Percentiles rank a stretch among this genome's conserved stretches.
Conservation (phyloP, 2,113 vertebrate species). For the Catharus minimus region DNA sequence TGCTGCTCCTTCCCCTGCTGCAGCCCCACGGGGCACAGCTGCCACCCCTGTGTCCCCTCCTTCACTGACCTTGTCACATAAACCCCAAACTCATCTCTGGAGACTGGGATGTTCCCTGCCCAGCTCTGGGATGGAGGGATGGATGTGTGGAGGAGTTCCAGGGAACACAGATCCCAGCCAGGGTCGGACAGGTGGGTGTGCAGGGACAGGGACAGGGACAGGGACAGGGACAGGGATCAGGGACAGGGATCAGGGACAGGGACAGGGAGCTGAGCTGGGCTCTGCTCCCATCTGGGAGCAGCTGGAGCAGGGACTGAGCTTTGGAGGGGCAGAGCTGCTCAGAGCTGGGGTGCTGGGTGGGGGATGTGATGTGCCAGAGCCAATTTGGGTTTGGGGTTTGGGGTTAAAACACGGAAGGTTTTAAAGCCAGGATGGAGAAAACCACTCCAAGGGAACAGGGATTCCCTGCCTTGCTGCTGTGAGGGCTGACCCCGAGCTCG, state of each 20-base stretch:
- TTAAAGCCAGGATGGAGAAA: background rate
- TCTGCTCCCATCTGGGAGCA: background rate
- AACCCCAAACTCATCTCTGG: background rate
- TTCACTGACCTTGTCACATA: background rate
- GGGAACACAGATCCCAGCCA: accelerated
- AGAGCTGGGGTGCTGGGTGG: background rate
- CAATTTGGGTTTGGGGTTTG: background rate
- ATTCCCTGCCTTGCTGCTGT: background rate
- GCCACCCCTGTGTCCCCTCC: background rate
- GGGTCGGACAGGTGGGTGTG: accelerated
- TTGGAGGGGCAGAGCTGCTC: background rate
- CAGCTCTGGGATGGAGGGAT: background rate
- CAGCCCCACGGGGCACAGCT: no score
- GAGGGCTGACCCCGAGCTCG: background rate
- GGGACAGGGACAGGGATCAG: background rate
- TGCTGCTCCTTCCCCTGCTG: no score
- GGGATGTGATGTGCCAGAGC: background rate
- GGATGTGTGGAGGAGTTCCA: background rate
- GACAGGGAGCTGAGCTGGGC: background rate
- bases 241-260: background rate
- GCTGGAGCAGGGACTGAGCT: background rate
- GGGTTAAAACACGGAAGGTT: background rate
- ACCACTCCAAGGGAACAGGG: background rate
- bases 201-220: background rate
- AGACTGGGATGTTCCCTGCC: background rate